Conservation (phyloP, 2,797 vertebrate genomes). For the Bovichtus diacanthus region DNA sequence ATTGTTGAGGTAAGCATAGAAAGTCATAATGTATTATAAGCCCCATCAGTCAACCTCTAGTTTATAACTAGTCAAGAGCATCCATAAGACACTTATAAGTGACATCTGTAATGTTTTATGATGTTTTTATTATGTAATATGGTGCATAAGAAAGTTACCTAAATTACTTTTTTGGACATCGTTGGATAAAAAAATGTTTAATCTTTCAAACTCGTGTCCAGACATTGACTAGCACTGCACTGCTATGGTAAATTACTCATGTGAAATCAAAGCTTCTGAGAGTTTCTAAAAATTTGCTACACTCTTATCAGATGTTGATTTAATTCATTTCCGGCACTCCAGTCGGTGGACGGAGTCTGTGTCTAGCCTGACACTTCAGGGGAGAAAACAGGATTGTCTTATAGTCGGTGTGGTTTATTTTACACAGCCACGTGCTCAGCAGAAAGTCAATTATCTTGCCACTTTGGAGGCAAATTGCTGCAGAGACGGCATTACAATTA, state of each 20-base stretch:
- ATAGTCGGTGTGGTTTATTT: constrained; percentile 65
- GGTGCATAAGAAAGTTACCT: too few relatives aligned
- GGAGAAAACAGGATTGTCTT: constrained; percentile 56
- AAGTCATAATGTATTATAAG: too few relatives aligned
- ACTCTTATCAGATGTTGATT: constrained; percentile 51
- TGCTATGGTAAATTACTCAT: constrained; percentile 4
- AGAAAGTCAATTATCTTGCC: constrained; percentile 76
- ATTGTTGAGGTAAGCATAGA: too few relatives aligned
- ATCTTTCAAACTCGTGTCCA: constrained; percentile 3
- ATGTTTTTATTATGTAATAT: too few relatives aligned
- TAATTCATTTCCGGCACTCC: constrained; percentile 42
- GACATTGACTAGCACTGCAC: not conserved
- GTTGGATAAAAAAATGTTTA: not conserved
- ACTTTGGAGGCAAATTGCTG: constrained; percentile 70
- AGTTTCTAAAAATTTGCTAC: constrained; percentile 52
- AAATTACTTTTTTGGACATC: not conserved
- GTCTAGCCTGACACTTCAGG: constrained; percentile 45
- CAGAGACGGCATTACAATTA: constrained; percentile 42
- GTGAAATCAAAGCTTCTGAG: constrained; percentile 47
- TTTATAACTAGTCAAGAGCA: too few relatives aligned
- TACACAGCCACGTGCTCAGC: constrained; percentile 67
- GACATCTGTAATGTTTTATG: too few relatives aligned
- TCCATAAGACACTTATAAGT: too few relatives aligned
- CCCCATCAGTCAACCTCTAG: too few relatives aligned
- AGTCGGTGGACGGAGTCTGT: constrained; percentile 30